phyloP scores from a whole-genome alignment of 1,140 invertebrate genomes.

The Bicyclus anynana region DNA sequence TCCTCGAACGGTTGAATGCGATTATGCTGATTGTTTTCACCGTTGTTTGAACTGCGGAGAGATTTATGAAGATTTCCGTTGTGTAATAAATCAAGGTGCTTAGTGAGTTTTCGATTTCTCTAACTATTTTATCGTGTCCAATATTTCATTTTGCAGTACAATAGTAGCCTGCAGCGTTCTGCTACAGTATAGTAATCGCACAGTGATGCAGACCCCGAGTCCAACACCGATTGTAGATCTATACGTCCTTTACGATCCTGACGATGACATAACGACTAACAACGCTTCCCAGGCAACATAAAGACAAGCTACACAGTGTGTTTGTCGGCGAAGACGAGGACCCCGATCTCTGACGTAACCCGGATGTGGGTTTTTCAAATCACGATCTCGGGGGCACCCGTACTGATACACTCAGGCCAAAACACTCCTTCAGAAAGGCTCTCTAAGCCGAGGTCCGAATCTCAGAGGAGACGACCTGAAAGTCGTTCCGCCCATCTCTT shows the following conservation, averaged over 20 bases:
- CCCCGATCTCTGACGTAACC: too few species aligned
- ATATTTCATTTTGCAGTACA: constrained; percentile 29
- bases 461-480: too few species aligned
- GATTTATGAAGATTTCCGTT: constrained; percentile 26
- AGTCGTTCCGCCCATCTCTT: too few species aligned
- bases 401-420: too few species aligned
- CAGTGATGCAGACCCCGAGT: not conserved
- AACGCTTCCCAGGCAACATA: too few species aligned
- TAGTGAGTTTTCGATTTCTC: constrained; percentile 31
- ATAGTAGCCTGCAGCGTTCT: constrained; percentile 23
- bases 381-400: too few species aligned
- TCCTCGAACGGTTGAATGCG: not conserved
- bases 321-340: too few species aligned
- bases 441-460: too few species aligned
- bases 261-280: too few species aligned
- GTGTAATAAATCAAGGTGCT: constrained; percentile 23
- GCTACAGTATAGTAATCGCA: not conserved
- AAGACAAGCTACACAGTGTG: too few species aligned
- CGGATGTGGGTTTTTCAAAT: too few species aligned
- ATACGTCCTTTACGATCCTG: not conserved
- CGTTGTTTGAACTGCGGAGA: constrained; percentile 23
- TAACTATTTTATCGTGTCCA: constrained; percentile 31
- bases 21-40: constrained; percentile 16
- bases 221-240: not conserved
- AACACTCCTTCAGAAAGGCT: too few species aligned